Conservation (phyloP, 2,113 vertebrate species). For the Syngnathus typhle region DNA sequence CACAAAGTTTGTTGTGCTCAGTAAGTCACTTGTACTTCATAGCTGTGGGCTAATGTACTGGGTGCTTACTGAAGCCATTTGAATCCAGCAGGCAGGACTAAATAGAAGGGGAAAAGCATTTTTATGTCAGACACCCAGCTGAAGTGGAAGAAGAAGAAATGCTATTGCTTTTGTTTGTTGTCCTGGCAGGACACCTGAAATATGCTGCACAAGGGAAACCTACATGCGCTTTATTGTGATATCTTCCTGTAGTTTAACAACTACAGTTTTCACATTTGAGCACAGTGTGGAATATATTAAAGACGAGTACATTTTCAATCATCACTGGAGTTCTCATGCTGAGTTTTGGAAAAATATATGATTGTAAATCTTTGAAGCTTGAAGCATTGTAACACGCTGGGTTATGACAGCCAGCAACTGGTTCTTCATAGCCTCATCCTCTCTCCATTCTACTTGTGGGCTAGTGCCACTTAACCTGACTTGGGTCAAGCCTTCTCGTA, state of each 20-base stretch:
- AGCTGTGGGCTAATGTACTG: slow-evolving; percentile 26
- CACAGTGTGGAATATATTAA: slow-evolving; percentile 58
- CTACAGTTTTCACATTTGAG: slow-evolving; percentile 48
- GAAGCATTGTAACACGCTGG: slow-evolving; percentile 25
- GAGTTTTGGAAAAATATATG: slow-evolving; percentile 53
- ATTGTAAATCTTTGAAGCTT: slow-evolving; percentile 28
- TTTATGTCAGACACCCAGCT: slow-evolving; percentile 22
- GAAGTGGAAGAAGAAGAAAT: slow-evolving; percentile 11
- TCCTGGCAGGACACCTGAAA: slow-evolving; percentile 22
- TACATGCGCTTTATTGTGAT: neutral
- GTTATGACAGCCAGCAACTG: slow-evolving; percentile 39
- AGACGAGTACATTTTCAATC: slow-evolving; percentile 56
- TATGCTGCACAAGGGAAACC: neutral
- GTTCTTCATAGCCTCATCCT: slow-evolving; percentile 25
- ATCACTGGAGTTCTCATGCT: slow-evolving; percentile 51
- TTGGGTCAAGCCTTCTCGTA: slow-evolving; percentile 19
- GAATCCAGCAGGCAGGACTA: slow-evolving; percentile 35
- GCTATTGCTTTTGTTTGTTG: slow-evolving; percentile 26
- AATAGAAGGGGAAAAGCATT: slow-evolving; percentile 37
- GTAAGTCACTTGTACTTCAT: slow-evolving; percentile 13
- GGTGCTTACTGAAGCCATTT: slow-evolving; percentile 43
- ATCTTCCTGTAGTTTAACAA: slow-evolving; percentile 22
- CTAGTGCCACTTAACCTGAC: slow-evolving; percentile 40
- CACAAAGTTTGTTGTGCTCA: slow-evolving; percentile 43
- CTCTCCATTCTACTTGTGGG: slow-evolving; percentile 25